A percentile compares a stretch with the other conserved stretches of the same genome.
phyloP scores from a whole-genome alignment of 64 coral and sea anemone genomes.

The Anthopleura sola region DNA sequence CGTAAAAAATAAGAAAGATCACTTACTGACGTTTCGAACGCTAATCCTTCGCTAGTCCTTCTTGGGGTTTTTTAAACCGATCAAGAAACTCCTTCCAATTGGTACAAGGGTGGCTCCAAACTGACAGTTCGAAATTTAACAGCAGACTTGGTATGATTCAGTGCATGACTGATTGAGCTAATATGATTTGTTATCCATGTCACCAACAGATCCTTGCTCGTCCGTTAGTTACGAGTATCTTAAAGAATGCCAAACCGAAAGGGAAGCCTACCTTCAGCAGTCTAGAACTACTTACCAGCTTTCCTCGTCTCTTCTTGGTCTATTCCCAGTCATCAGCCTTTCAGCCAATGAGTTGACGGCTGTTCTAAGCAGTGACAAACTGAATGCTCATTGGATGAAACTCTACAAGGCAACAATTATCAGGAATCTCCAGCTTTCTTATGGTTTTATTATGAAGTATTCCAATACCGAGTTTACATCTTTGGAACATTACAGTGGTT shows the following conservation, averaged over 20 bases:
- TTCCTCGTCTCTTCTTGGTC: background rate
- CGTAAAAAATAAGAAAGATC: no score
- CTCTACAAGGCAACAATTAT: constrained; percentile 36
- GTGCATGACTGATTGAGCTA: background rate
- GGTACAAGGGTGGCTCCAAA: no score
- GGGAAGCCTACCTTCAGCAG: background rate
- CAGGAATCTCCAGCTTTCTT: constrained; percentile 23
- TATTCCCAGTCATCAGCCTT: constrained; percentile 11
- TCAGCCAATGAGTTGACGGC: background rate
- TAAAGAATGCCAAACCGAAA: background rate
- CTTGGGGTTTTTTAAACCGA: no score
- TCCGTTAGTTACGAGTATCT: background rate
- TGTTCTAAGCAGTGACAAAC: background rate
- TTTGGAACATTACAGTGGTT: constrained; percentile 4
- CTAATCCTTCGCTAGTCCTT: no score
- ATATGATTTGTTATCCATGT: background rate
- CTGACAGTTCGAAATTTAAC: no score
- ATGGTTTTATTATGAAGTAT: background rate
- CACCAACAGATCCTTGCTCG: background rate
- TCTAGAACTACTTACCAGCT: background rate
- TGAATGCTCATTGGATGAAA: constrained; percentile 38
- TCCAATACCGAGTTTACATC: background rate
- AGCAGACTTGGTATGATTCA: background rate
- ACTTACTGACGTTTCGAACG: no score
- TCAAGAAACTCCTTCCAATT: no score